Evolutionary conservation across 2,113 vertebrate genomes (phyloP), one percentile per base, ranked within the genome.

Genomic region (Gymnorhina tibicen): DNA sequence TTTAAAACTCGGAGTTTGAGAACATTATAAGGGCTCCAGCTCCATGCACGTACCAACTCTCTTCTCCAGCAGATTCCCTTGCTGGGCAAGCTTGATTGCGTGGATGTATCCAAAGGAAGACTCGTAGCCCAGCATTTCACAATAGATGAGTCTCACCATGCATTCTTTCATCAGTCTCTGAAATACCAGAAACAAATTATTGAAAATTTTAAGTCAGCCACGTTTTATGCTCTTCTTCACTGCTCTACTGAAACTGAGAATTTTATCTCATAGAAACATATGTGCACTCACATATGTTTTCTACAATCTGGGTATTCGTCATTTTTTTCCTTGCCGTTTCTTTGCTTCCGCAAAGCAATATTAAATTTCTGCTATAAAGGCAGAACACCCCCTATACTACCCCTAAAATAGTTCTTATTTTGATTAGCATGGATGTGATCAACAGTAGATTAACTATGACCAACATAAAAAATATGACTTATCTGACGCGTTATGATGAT

Each of bases 71-170:
- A 98, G 98, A 30, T 98, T 98, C 93, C 99, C 99, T 97, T 99
- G 99, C 89, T 99, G 99, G 33, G 99, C 99, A 79, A 99, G 97
- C 96, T 99, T 99, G 95, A 99, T 99, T 47, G 99, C 99, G 26
- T 99, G 99, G 96, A 99, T 99, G 50, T 99, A 99, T 47, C 98
- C 98, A 97, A 99, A 99, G 19, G 99, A 98, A 62, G 99, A 98
- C 84, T 99, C 99, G 2, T 99, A 99, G 6, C 99, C 99, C 90
- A 99, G 98, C 99, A 99, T 99, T 98, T 99, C 99, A 97, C 99
- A 99, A 93, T 99, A 99, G 95, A 99, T 98, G 9, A 99, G 98
- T 95, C 99, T 98, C 96, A 99, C 99, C 99, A 99, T 99, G 75
- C 99, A 98, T 96, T 99, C 99, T 89, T 99, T 99, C 99, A 99